These are phyloP conservation scores for Lepus timidus DNA, from an alignment of 2,113 vertebrate genomes.

Conservation along the genomic window DNA sequence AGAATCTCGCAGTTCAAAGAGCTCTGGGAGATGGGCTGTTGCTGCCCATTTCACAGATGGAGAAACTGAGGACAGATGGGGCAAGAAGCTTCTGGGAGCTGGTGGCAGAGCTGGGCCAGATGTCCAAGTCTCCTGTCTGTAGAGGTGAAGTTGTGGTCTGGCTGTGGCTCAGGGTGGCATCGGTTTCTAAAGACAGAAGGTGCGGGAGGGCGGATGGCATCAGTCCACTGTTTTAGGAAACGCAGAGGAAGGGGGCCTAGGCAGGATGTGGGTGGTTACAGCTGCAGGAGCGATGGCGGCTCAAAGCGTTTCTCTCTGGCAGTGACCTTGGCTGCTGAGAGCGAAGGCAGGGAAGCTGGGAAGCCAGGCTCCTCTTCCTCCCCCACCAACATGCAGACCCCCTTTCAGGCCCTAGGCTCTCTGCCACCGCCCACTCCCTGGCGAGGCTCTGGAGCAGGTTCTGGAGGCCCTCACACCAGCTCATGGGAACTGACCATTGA, in stretches of 20 bases:
- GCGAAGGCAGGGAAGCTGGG: neutral
- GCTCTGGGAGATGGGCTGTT: neutral
- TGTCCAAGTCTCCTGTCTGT: neutral
- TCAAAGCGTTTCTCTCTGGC: neutral
- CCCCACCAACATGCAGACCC: neutral
- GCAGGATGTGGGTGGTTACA: neutral
- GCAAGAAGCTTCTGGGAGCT: neutral
- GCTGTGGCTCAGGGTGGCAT: neutral
- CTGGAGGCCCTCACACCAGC: neutral
- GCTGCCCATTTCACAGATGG: conserved; percentile 28
- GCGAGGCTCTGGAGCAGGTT: conserved; percentile 10
- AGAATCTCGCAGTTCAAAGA: neutral
- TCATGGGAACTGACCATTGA: neutral
- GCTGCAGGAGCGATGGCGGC: neutral
- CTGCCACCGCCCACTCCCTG: neutral
- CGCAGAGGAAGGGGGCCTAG: too few species aligned
- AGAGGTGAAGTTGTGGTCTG: neutral
- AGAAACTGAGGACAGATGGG: conserved; percentile 1
- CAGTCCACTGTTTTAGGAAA: neutral
- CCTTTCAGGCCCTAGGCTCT: neutral
- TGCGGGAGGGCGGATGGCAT: neutral
- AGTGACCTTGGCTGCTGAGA: neutral
- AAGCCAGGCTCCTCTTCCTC: neutral
- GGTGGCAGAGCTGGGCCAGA: neutral
- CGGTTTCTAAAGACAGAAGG: conserved; percentile 13